Conservation (phyloP, 2,797 vertebrate genomes). For the Halcyon badia region DNA sequence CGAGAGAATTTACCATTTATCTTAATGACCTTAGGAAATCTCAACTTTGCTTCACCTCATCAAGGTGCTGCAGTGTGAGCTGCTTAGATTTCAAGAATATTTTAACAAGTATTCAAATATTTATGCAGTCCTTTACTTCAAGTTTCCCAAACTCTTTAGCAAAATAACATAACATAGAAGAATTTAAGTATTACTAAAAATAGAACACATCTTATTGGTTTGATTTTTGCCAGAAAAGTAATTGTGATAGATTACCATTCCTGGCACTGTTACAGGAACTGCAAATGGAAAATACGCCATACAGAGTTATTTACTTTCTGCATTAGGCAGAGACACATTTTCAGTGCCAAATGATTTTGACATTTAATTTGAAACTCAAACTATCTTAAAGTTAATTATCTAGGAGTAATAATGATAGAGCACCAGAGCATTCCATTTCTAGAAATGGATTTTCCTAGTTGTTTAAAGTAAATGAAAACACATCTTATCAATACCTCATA, state of each 20-base stretch:
- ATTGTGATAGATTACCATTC: background rate
- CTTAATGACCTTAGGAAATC: background rate
- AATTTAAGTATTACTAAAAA: background rate
- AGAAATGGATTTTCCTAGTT: background rate
- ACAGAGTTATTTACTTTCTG: constrained; percentile 27
- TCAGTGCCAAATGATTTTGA: constrained; percentile 19
- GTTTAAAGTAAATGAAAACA: constrained; percentile 36
- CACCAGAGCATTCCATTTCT: background rate
- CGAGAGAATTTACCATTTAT: background rate
- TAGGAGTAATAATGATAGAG: background rate
- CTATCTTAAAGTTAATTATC: constrained; percentile 1
- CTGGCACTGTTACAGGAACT: background rate
- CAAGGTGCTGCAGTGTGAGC: background rate
- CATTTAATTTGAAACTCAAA: constrained; percentile 33
- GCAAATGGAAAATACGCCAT: background rate
- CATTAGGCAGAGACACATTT: constrained; percentile 17
- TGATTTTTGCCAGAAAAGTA: constrained; percentile 26
- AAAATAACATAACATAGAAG: background rate
- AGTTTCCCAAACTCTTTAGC: background rate
- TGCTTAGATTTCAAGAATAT: background rate
- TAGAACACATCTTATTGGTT: background rate
- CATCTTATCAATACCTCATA: background rate
- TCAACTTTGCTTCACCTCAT: background rate
- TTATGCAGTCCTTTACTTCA: background rate
- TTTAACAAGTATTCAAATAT: background rate